phyloP scores from a whole-genome alignment of 2,888 invertebrate genomes.

The Eurytoma adleriae region DNA sequence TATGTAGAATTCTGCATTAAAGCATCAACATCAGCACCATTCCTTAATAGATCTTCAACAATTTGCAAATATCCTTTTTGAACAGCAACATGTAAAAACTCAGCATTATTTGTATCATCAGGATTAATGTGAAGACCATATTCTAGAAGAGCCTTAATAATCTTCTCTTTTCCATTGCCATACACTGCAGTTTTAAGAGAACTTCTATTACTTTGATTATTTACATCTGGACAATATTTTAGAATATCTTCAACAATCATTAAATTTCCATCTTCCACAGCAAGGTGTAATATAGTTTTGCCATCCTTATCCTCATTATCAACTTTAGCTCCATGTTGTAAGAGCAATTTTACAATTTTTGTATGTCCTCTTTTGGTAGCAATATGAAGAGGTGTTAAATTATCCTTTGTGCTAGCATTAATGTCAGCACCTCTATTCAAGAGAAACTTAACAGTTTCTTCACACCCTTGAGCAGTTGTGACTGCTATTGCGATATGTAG shows the following conservation, averaged over 20 bases:
- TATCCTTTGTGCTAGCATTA: not conserved
- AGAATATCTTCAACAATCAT: not conserved
- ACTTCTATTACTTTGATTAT: not conserved
- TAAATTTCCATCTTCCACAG: not conserved
- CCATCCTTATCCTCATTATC: not conserved
- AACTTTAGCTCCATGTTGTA: slow-evolving; percentile 1
- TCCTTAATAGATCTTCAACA: not conserved
- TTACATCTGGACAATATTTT: not conserved
- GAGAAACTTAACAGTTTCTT: not conserved
- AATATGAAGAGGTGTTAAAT: not conserved
- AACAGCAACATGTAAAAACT: not conserved
- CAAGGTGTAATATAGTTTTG: not conserved
- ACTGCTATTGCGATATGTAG: too few relatives aligned
- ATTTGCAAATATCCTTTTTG: not conserved
- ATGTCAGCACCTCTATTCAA: not conserved
- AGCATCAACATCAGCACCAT: not conserved
- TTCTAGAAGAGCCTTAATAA: not conserved
- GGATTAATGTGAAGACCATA: not conserved
- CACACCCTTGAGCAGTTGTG: too few relatives aligned
- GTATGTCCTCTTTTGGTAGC: not conserved
- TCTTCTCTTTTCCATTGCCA: not conserved
- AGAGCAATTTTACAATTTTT: not conserved
- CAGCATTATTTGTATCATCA: not conserved
- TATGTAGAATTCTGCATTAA: too few relatives aligned
- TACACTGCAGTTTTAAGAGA: not conserved